A percentile compares a stretch with the other conserved stretches of the same genome.
phyloP scores from a whole-genome alignment of 1,140 invertebrate species.

The Zaprionus gabonicus region DNA sequence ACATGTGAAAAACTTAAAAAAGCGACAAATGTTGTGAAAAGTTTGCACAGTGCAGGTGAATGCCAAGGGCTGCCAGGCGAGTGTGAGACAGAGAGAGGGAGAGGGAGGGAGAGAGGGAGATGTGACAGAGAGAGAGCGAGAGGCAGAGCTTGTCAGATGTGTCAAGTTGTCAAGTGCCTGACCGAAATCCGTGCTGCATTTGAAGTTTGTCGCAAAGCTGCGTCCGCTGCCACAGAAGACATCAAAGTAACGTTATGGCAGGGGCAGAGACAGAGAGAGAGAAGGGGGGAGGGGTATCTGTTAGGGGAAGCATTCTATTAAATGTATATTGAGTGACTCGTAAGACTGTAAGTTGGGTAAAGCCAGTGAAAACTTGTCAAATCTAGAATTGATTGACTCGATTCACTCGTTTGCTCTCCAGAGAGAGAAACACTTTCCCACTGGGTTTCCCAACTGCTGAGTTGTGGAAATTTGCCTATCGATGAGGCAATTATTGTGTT shows the following conservation, averaged over 20 bases:
- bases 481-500: neutral
- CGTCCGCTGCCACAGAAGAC: neutral
- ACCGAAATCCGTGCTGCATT: slow-evolving; percentile 15
- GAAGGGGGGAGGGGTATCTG: no score
- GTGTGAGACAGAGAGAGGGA: neutral
- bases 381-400: neutral
- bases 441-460: neutral
- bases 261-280: neutral
- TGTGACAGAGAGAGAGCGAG: neutral
- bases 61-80: neutral
- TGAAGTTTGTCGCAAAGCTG: slow-evolving; percentile 26
- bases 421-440: neutral
- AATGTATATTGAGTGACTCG: neutral
- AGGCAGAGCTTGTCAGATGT: slow-evolving; percentile 23
- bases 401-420: neutral
- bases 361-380: neutral
- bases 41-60: slow-evolving; percentile 25
- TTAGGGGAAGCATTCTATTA: neutral
- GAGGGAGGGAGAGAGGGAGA: neutral
- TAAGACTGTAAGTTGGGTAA: neutral
- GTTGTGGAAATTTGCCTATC: neutral
- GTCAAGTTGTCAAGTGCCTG: slow-evolving; percentile 29
- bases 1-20: slow-evolving; percentile 32
- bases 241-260: slow-evolving; percentile 17
- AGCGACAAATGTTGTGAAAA: slow-evolving; percentile 24